These are phyloP conservation scores for Sardinella longiceps DNA, from an alignment of 2,797 vertebrate genomes.

Conservation along the genomic window DNA sequence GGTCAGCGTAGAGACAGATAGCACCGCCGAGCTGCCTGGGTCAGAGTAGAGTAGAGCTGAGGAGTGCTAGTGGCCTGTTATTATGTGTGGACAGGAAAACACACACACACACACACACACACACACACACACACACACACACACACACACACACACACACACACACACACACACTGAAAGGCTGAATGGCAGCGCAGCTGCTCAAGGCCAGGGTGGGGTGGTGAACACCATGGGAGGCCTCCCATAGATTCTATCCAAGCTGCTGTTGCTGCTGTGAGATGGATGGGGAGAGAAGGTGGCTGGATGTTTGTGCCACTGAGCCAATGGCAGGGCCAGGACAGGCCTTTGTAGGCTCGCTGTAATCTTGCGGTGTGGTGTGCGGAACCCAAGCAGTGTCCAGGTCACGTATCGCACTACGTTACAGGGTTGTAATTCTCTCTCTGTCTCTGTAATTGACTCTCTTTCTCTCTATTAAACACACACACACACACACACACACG, in stretches of 20 bases:
- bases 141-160: too few species aligned
- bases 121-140: too few species aligned
- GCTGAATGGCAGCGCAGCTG: not conserved
- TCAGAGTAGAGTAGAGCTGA: not conserved
- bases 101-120: too few species aligned
- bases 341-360: constrained; percentile 22
- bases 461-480: not conserved
- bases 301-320: not conserved
- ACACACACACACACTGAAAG: too few species aligned
- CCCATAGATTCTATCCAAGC: not conserved
- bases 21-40: constrained; percentile 44
- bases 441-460: not conserved
- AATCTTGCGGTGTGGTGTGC: constrained; percentile 48
- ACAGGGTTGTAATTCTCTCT: constrained; percentile 46
- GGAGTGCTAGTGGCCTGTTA: not conserved
- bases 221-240: constrained; percentile 5
- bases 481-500: constrained; percentile 33
- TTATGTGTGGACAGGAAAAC: not conserved
- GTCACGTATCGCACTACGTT: constrained; percentile 35
- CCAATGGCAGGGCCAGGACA: not conserved
- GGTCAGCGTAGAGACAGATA: constrained; percentile 66
- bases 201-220: not conserved
- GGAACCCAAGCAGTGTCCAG: constrained; percentile 37
- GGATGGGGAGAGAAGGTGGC: not conserved
- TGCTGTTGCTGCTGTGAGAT: not conserved